Percentiles rank a stretch among this genome's conserved stretches.
Conservation (phyloP, 2,113 vertebrate species). For the Dendropsophus ebraccatus region DNA sequence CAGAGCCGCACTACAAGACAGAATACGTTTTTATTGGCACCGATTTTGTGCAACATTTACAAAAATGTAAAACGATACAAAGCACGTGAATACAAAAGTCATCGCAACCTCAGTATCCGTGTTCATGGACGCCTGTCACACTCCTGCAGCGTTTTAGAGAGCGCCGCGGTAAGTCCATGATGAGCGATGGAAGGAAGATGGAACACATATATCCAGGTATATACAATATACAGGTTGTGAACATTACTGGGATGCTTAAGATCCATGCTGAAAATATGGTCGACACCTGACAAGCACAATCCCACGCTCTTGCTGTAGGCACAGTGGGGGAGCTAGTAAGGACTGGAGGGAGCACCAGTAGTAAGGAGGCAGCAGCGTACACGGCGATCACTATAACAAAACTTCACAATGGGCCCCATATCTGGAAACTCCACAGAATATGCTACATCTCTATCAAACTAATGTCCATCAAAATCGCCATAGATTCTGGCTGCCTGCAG, state of each 20-base stretch:
- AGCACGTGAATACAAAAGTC: not conserved
- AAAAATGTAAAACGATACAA: conserved; percentile 22
- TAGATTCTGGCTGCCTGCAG: no score
- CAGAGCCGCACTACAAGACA: not conserved
- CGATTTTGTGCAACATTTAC: not conserved
- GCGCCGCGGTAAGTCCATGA: not conserved
- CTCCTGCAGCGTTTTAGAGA: not conserved
- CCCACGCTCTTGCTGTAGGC: not conserved
- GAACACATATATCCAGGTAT: not conserved
- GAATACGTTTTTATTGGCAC: conserved; percentile 24
- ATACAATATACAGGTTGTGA: not conserved
- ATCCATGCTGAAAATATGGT: not conserved
- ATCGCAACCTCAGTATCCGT: not conserved
- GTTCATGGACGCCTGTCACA: not conserved
- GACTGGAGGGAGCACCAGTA: not conserved
- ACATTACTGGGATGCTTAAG: not conserved
- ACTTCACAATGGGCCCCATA: no score
- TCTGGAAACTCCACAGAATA: not conserved
- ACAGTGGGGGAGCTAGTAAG: not conserved
- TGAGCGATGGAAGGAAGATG: not conserved
- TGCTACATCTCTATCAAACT: no score
- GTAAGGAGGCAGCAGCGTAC: not conserved
- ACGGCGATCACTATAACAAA: not conserved
- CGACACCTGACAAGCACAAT: not conserved
- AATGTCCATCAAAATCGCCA: no score